These are phyloP conservation scores for Drosophila suzukii DNA, from an alignment of 1,140 invertebrate species.

Conservation along the genomic window DNA sequence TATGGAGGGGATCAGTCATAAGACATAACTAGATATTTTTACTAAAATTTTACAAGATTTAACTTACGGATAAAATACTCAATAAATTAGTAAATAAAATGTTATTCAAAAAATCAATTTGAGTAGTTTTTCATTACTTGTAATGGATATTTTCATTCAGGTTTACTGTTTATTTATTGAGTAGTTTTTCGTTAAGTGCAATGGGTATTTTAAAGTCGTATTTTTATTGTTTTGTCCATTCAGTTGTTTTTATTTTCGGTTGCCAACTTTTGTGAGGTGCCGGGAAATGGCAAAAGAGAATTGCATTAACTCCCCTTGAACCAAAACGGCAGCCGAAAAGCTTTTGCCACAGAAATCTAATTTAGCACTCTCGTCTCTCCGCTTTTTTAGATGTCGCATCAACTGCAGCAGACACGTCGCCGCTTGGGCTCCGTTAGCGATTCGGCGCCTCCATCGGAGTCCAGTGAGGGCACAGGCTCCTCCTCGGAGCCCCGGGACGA, in stretches of 20 bases:
- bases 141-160: too few relatives aligned
- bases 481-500: slow-evolving; percentile 79
- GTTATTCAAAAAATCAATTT: too few relatives aligned
- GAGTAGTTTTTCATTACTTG: too few relatives aligned
- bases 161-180: too few relatives aligned
- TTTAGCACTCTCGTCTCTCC: slow-evolving; percentile 45
- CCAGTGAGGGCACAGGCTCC: slow-evolving; percentile 81
- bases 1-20: too few relatives aligned
- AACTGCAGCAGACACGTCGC: slow-evolving; percentile 76
- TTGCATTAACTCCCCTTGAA: slow-evolving; percentile 44
- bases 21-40: too few relatives aligned
- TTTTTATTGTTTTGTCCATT: not conserved
- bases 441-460: slow-evolving; percentile 81
- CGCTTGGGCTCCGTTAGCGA: slow-evolving; percentile 81
- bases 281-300: slow-evolving; percentile 39
- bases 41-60: too few relatives aligned
- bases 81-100: too few relatives aligned
- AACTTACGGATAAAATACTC: too few relatives aligned
- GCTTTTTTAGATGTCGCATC: slow-evolving; percentile 72
- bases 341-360: slow-evolving; percentile 75
- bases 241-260: slow-evolving; percentile 39
- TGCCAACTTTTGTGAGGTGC: slow-evolving; percentile 41
- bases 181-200: not conserved
- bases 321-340: slow-evolving; percentile 56
- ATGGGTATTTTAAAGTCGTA: not conserved